Evolutionary conservation across 2,888 invertebrate species (phyloP).

Genomic region (Merodon equestris): DNA sequence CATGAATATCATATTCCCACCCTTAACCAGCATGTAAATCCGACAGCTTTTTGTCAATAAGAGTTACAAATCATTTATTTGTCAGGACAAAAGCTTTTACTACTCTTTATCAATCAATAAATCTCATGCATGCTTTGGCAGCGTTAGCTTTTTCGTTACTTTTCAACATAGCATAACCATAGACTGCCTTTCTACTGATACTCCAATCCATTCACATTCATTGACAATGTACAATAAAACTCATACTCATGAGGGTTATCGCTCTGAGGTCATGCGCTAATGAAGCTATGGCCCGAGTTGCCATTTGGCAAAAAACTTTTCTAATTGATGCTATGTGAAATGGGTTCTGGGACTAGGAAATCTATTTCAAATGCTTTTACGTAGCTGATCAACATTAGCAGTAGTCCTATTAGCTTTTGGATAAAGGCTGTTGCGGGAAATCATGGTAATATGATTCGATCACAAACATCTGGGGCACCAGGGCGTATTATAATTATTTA

Average conservation of each 20-base stretch:
- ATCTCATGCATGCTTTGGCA: conserved; percentile 55
- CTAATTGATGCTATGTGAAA: neutral
- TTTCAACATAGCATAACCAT: conserved; percentile 28
- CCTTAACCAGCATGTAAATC: conserved; percentile 53
- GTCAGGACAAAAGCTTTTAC: conserved; percentile 67
- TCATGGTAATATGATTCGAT: no score
- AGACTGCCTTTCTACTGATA: conserved; percentile 31
- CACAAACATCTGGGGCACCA: no score
- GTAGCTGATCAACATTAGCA: no score
- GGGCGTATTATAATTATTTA: no score
- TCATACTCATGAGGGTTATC: conserved; percentile 33
- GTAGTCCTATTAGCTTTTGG: no score
- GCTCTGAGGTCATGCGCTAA: conserved; percentile 51
- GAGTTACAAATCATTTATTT: conserved; percentile 59
- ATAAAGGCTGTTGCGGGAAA: no score
- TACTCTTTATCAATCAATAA: conserved; percentile 67
- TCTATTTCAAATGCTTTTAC: no score
- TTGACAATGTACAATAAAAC: conserved; percentile 42
- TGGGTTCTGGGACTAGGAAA: no score
- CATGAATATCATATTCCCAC: conserved; percentile 39
- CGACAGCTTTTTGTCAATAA: conserved; percentile 67
- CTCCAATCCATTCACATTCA: conserved; percentile 50
- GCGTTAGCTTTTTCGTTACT: conserved; percentile 43
- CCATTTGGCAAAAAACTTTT: neutral
- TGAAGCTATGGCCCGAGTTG: neutral